Percentiles rank a stretch among this genome's conserved stretches.
Conservation (phyloP, 2,113 vertebrate species). For the Cyprinodon variegatus region DNA sequence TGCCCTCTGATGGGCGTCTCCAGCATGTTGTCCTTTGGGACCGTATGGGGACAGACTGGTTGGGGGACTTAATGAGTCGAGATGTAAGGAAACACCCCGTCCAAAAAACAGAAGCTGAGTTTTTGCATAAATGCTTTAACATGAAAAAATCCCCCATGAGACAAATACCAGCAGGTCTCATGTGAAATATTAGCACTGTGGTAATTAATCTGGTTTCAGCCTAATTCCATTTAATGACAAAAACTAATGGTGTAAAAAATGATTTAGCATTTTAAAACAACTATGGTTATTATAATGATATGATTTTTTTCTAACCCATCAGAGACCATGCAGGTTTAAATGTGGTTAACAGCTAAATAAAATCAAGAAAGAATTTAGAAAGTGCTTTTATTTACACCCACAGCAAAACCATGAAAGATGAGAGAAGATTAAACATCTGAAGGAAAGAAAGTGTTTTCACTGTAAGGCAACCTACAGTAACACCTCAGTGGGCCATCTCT, state of each 20-base stretch:
- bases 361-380: neutral
- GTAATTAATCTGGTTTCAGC: no score
- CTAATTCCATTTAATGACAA: no score
- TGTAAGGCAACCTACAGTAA: neutral
- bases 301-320: no score
- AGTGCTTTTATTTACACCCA: neutral
- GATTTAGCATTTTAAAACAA: neutral
- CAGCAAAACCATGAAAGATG: neutral
- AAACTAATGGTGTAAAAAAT: neutral
- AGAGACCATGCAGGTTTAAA: no score
- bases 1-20: conserved; percentile 66
- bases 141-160: neutral
- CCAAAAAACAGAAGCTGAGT: conserved; percentile 5
- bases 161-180: neutral
- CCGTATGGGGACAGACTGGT: conserved; percentile 22
- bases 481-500: neutral
- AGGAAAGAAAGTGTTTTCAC: no score
- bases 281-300: no score
- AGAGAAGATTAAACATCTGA: neutral
- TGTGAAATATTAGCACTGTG: neutral
- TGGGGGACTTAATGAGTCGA: conserved; percentile 44
- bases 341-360: neutral
- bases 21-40: conserved; percentile 59
- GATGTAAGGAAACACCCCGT: conserved; percentile 39
- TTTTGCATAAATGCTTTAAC: neutral